Conservation (phyloP, 1,140 invertebrate genomes). For the Philotrypesis tridentata region DNA sequence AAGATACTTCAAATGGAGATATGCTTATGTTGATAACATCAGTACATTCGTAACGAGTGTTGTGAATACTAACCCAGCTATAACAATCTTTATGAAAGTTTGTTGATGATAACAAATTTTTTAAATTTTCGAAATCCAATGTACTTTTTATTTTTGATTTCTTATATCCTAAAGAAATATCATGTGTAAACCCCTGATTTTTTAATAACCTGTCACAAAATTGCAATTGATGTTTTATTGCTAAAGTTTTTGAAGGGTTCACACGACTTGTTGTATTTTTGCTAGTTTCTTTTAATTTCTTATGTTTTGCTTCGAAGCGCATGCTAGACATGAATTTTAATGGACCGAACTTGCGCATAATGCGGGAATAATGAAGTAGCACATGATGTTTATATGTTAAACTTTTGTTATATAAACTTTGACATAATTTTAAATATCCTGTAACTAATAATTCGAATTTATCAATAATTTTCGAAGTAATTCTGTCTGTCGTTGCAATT, state of each 20-base stretch:
- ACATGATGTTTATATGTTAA: slow-evolving; percentile 2
- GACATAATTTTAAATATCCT: neutral
- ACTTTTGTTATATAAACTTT: neutral
- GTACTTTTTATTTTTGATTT: neutral
- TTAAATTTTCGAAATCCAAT: neutral
- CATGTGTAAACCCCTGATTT: neutral
- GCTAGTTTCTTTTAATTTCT: slow-evolving; percentile 8
- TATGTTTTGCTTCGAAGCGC: slow-evolving; percentile 12
- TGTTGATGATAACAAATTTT: neutral
- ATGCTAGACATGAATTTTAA: neutral
- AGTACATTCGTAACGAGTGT: neutral
- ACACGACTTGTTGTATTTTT: neutral
- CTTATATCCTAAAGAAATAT: neutral
- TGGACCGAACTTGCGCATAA: slow-evolving; percentile 4
- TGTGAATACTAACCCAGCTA: neutral
- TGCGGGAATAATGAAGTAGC: neutral
- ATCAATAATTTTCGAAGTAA: neutral
- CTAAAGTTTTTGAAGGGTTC: slow-evolving; percentile 5
- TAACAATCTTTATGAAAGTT: neutral
- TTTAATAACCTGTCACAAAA: neutral
- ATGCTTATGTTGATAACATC: neutral
- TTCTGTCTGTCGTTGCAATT: neutral
- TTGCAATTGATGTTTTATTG: slow-evolving; percentile 26
- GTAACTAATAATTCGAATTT: neutral
- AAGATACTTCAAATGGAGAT: neutral